A percentile compares a stretch with the other conserved stretches of the same genome.
These are phyloP conservation scores for Acanthurus tractus DNA, from an alignment of 2,797 vertebrate species.

Conservation along the genomic window DNA sequence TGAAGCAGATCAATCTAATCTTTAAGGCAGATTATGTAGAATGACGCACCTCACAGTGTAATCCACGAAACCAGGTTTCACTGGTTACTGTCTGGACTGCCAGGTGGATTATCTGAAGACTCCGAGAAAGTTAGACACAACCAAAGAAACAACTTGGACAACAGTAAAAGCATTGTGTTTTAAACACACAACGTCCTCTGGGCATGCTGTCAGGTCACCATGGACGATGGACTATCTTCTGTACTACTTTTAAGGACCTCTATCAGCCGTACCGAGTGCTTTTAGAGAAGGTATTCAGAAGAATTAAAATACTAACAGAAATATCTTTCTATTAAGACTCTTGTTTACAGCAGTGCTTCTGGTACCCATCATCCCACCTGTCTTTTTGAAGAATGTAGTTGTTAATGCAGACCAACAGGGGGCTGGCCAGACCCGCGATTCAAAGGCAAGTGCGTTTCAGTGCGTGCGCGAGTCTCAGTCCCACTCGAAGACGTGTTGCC, in stretches of 20 bases:
- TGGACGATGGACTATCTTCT: not conserved
- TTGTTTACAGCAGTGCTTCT: not conserved
- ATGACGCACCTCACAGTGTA: too few relatives aligned
- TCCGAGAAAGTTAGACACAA: not conserved
- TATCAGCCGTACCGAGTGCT: not conserved
- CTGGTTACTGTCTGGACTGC: too few relatives aligned
- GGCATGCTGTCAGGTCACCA: too few relatives aligned
- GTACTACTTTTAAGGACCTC: too few relatives aligned
- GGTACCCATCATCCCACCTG: not conserved
- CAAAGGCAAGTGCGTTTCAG: slow-evolving; percentile 20
- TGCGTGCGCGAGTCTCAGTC: not conserved
- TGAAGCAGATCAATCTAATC: too few relatives aligned
- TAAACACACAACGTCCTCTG: too few relatives aligned
- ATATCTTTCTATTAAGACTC: not conserved
- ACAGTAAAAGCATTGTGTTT: too few relatives aligned
- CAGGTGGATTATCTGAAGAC: too few relatives aligned
- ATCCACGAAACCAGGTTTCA: too few relatives aligned
- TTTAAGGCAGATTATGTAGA: too few relatives aligned
- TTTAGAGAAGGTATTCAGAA: not conserved
- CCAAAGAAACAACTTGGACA: not conserved
- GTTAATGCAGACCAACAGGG: slow-evolving; percentile 69
- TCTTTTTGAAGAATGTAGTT: slow-evolving; percentile 35
- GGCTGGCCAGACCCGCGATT: slow-evolving; percentile 71
- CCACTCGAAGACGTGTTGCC: slow-evolving; percentile 38
- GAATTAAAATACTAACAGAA: not conserved